A percentile compares a stretch with the other conserved stretches of the same genome.
These are phyloP conservation scores for Sylvicapra grimmia DNA, from an alignment of 2,113 vertebrate species.

Conservation along the genomic window DNA sequence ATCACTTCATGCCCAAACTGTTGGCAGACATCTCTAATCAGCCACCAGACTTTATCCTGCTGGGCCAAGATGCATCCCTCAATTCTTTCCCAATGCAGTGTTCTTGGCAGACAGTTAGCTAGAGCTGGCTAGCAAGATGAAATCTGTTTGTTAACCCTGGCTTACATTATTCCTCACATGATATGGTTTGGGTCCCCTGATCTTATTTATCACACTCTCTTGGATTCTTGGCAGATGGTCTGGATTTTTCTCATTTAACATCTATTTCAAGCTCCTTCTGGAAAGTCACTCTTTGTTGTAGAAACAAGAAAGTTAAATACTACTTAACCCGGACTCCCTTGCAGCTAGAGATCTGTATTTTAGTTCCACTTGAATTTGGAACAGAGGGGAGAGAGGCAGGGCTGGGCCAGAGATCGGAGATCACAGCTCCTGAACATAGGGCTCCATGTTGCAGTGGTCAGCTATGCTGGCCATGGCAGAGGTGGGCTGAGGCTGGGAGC, in stretches of 20 bases:
- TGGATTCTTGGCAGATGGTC: not conserved
- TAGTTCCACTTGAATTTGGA: not conserved
- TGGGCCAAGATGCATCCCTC: not conserved
- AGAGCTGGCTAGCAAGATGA: conserved; percentile 9
- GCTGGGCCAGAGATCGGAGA: not conserved
- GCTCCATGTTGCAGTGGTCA: not conserved
- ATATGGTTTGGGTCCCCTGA: not conserved
- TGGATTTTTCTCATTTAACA: not conserved
- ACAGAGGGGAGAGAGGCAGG: not conserved
- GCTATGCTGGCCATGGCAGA: not conserved
- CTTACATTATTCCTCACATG: not conserved
- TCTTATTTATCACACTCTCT: not conserved
- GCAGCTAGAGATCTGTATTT: not conserved
- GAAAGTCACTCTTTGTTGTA: not conserved
- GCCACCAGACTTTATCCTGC: not conserved
- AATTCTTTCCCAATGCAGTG: conserved; percentile 17
- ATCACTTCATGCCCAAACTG: not conserved
- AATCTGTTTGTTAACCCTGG: conserved; percentile 12
- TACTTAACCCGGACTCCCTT: not conserved
- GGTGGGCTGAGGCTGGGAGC: not conserved
- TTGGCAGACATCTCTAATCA: not conserved
- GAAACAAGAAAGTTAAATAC: not conserved
- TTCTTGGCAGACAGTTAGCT: conserved; percentile 31
- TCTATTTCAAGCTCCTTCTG: not conserved
- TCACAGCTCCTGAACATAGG: not conserved